Evolutionary conservation across 2,113 vertebrate species (phyloP).

Genomic region (Cacatua alba): DNA sequence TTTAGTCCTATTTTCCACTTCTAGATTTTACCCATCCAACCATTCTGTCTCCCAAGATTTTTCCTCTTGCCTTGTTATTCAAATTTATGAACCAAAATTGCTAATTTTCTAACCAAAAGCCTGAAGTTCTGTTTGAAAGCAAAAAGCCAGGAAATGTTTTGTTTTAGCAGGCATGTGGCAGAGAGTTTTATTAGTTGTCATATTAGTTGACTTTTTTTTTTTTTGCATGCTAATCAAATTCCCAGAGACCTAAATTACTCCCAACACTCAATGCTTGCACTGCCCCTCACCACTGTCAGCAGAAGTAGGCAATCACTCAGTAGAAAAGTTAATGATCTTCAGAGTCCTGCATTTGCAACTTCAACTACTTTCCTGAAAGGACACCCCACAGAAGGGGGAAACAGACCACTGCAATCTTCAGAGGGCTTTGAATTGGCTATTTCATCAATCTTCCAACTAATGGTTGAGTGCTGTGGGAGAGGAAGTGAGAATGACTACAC

Average conservation of each 20-base stretch:
- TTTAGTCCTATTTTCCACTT: not conserved
- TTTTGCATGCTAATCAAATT: not conserved
- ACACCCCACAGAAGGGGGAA: not conserved
- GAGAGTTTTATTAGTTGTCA: not conserved
- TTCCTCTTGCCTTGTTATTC: not conserved
- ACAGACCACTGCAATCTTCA: not conserved
- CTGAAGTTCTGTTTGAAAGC: not conserved
- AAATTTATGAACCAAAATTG: not conserved
- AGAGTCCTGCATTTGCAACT: not conserved
- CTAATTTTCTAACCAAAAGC: not conserved
- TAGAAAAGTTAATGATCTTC: not conserved
- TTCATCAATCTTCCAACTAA: not conserved
- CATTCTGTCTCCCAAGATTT: not conserved
- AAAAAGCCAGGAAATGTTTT: not conserved
- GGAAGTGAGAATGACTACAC: not conserved
- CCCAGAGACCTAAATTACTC: not conserved
- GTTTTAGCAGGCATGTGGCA: not conserved
- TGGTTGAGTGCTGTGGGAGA: not conserved
- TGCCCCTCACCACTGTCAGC: not conserved
- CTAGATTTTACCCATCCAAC: not conserved
- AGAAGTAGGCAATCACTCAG: not conserved
- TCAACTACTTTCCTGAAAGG: not conserved
- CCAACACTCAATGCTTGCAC: fast-evolving
- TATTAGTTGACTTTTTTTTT: not conserved
- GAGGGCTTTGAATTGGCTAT: not conserved